Evolutionary conservation across 2,888 invertebrate species (phyloP).

Genomic region (Mythimna ferrago): DNA sequence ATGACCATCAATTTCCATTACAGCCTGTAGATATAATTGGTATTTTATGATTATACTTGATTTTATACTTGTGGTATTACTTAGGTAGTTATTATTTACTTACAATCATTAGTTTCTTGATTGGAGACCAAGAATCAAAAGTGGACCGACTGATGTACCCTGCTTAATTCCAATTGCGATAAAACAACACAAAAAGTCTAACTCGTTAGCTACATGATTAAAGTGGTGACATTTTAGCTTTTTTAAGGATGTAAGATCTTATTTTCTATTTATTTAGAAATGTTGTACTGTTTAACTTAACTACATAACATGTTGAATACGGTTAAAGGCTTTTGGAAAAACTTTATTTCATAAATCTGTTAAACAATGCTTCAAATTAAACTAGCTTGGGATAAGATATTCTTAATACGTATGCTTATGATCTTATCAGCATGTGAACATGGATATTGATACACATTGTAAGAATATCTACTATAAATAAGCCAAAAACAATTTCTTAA

Average conservation of each 20-base stretch:
- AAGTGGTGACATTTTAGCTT: neutral
- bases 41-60: no score
- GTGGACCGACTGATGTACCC: slow-evolving; percentile 4
- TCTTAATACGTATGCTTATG: no score
- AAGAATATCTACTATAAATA: neutral
- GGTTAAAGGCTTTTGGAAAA: neutral
- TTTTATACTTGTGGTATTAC: neutral
- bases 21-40: no score
- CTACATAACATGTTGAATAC: neutral
- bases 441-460: neutral
- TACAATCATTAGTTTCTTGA: neutral
- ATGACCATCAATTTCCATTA: no score
- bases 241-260: neutral
- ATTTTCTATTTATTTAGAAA: neutral
- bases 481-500: neutral
- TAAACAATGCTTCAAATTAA: neutral
- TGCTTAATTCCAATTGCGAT: neutral
- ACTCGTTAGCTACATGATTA: no score
- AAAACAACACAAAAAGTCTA: neutral
- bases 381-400: neutral
- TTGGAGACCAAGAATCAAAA: slow-evolving; percentile 1
- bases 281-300: neutral
- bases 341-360: neutral
- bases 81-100: neutral
- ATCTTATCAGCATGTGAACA: neutral